Conservation (phyloP, 2,797 vertebrate species). For the Synaphobranchus kaupii region DNA sequence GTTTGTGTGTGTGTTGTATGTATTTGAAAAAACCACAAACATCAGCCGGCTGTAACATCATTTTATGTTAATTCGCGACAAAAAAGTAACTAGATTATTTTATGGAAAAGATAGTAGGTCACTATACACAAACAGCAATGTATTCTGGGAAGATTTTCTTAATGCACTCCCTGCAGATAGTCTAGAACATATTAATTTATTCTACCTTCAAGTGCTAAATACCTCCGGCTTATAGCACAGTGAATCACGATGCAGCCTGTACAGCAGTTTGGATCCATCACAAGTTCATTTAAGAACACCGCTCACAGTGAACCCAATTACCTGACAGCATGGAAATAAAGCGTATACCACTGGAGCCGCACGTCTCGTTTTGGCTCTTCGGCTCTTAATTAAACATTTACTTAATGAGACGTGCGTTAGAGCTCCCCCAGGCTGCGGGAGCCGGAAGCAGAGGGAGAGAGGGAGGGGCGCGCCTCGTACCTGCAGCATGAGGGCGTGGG, state of each 20-base stretch:
- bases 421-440: conserved; percentile 14
- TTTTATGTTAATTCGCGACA: neutral
- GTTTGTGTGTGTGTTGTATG: neutral
- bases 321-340: neutral
- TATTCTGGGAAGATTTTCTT: neutral
- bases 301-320: conserved; percentile 6
- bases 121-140: conserved; percentile 31
- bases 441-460: conserved; percentile 29
- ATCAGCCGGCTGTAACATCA: neutral
- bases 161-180: neutral
- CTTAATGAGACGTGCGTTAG: neutral
- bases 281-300: conserved; percentile 15
- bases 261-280: neutral
- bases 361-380: neutral
- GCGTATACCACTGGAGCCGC: neutral
- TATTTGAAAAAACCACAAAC: neutral
- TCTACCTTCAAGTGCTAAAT: neutral
- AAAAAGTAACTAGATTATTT: conserved; percentile 2
- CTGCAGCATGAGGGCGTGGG: conserved; percentile 99
- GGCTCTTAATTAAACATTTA: conserved; percentile 20
- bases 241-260: neutral
- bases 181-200: conserved; percentile 7
- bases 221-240: neutral
- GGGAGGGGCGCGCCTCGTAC: conserved; percentile 61
- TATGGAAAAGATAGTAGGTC: conserved; percentile 22